Evolutionary conservation across 1,140 invertebrate genomes (phyloP).

Genomic region (Anoplolepis gracilipes): DNA sequence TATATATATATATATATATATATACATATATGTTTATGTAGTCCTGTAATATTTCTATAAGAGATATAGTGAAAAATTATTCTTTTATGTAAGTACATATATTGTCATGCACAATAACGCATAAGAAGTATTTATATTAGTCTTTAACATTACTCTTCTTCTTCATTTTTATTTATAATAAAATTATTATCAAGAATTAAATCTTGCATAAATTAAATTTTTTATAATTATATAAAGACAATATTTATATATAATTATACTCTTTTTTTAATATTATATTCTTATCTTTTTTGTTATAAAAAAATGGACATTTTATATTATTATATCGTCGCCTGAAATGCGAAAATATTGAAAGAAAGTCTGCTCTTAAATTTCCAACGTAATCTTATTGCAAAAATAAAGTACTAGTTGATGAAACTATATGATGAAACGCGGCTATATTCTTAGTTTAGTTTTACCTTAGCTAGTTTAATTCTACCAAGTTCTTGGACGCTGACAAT

Average conservation of each 20-base stretch:
- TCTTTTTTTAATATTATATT: not conserved
- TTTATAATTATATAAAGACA: not conserved
- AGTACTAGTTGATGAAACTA: not conserved
- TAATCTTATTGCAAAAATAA: constrained; percentile 16
- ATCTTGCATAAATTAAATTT: not conserved
- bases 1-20: not conserved
- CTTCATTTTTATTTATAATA: not conserved
- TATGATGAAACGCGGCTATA: constrained; percentile 7
- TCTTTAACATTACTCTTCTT: not conserved
- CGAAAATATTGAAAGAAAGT: not conserved
- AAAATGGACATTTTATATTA: not conserved
- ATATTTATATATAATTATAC: not conserved
- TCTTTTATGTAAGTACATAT: not conserved
- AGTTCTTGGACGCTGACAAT: constrained; percentile 22
- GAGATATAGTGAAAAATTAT: not conserved
- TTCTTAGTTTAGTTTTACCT: constrained; percentile 1
- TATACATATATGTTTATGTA: not conserved
- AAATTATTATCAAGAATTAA: no score
- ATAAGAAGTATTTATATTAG: not conserved
- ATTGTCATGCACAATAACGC: not conserved
- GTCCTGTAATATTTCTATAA: not conserved
- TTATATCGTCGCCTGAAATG: not conserved
- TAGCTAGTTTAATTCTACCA: constrained; percentile 11
- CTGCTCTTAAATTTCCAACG: not conserved
- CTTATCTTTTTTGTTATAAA: not conserved